These are phyloP conservation scores for Fulmarus glacialis DNA, from an alignment of 2,113 vertebrate genomes.

Conservation along the genomic window DNA sequence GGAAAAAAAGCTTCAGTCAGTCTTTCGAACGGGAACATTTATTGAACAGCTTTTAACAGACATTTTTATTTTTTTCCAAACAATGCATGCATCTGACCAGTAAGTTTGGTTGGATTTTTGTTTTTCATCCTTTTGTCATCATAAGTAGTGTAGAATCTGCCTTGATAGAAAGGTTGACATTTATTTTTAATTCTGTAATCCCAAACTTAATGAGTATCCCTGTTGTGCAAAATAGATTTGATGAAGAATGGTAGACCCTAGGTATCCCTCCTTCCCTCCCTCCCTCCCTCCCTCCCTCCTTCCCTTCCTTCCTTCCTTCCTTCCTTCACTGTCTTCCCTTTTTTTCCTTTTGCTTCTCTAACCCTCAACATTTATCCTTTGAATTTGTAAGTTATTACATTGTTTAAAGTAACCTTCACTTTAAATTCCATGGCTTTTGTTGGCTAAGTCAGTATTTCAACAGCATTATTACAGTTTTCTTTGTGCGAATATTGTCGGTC, in stretches of 20 bases:
- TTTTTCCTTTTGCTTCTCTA: neutral
- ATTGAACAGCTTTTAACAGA: neutral
- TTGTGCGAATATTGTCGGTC: slow-evolving; percentile 46
- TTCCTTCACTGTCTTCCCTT: neutral
- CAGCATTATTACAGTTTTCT: slow-evolving; percentile 37
- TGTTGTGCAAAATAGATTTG: neutral
- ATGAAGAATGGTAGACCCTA: neutral
- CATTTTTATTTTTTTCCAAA: neutral
- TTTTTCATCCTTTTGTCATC: neutral
- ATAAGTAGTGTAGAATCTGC: neutral
- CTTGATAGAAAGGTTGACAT: neutral
- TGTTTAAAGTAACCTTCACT: slow-evolving; percentile 33
- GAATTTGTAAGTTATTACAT: neutral
- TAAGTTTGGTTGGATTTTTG: neutral
- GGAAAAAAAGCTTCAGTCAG: neutral
- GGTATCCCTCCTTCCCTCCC: fast-evolving
- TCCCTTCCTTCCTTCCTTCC: neutral
- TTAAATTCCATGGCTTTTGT: slow-evolving; percentile 27
- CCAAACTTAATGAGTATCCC: neutral
- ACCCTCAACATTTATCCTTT: neutral
- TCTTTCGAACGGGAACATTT: neutral
- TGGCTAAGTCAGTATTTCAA: slow-evolving; percentile 34
- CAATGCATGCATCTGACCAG: neutral
- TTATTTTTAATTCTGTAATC: neutral
- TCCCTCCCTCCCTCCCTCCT: neutral